Evolutionary conservation across 1,140 invertebrate genomes (phyloP), one percentile per base, ranked within the genome.

Genomic region (Drepana arcuata): DNA sequence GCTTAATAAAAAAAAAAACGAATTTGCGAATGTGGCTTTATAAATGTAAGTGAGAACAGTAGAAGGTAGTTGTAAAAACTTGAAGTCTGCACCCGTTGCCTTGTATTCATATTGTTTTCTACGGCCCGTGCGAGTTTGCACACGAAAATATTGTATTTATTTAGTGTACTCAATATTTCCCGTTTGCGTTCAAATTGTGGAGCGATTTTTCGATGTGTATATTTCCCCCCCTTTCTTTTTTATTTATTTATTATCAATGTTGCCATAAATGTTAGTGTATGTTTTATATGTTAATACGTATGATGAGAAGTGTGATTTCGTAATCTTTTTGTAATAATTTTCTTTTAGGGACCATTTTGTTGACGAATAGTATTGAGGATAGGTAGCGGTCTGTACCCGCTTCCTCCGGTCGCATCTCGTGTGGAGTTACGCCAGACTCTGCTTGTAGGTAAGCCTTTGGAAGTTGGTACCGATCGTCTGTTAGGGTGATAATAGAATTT

Each of bases 171-270:
- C 65, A 68, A 53, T 61, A 64, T 59, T 57, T 69, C 46, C 47
- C 43, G 39, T 16, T 50, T 47, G 18, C 34, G 39, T 48, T 50
- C 27, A 37, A 27, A 52, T 40, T 53, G 25, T 47, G 48, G 41
- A 48, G 42, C 52, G 41, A 53, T 53, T 46, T 54, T 57, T 54
- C 56, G 41, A 56, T 75, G 68, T 77, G 72, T 68, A 79, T 77
- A 75, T 58, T 44, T n/a, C n/a, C n/a, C 25, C 41, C 40, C 48
- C 30, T 59, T 64, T 57, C 45, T 58, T 66, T 65, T n/a, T n/a
- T n/a, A n/a, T n/a, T 78, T 79, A 81, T 81, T 81, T 81, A 81
- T 81, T 82, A 64, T 79, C 72, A 70, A 78, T 57, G 78, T 82
- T 82, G 78, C 78, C 78, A 82, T 82, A 82, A 78, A 73, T 82